phyloP scores from a whole-genome alignment of 1,140 invertebrate species.

The Brachionus calyciflorus region DNA sequence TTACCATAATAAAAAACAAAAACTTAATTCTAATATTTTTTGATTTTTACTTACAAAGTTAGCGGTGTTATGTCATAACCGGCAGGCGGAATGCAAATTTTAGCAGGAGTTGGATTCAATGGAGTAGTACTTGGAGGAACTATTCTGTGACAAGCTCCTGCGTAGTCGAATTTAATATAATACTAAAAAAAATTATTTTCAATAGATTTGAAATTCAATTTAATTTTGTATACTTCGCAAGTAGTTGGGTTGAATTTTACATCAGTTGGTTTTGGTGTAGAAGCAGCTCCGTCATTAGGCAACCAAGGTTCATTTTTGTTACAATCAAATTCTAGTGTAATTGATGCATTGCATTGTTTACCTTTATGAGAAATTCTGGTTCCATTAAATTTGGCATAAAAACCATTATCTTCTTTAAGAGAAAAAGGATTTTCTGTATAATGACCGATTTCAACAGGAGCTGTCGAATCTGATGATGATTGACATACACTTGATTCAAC shows the following conservation, averaged over 20 bases:
- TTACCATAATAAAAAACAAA: too few species aligned
- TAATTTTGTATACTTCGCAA: slow-evolving; percentile 4
- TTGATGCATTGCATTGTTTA: slow-evolving; percentile 7
- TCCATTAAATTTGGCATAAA: slow-evolving; percentile 21
- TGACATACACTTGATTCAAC: slow-evolving; percentile 34
- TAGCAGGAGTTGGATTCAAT: slow-evolving; percentile 32
- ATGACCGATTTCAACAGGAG: slow-evolving; percentile 23
- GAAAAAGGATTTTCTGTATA: slow-evolving; percentile 21
- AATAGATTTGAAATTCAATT: background rate
- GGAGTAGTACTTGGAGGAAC: slow-evolving; percentile 5
- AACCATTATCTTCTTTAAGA: slow-evolving; percentile 33
- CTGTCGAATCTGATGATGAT: background rate
- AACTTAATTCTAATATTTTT: too few species aligned
- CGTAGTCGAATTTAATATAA: slow-evolving; percentile 37
- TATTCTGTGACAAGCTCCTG: slow-evolving; percentile 43
- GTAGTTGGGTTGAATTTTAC: background rate
- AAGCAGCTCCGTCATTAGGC: background rate
- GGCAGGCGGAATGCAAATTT: slow-evolving; percentile 9
- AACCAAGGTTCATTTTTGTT: slow-evolving; percentile 36
- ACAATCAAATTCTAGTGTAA: slow-evolving; percentile 32
- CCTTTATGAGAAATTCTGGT: background rate
- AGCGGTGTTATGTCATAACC: slow-evolving; percentile 30
- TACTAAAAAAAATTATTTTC: slow-evolving; percentile 4
- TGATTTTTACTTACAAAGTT: background rate
- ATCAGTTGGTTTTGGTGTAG: background rate